phyloP scores from a whole-genome alignment of 2,888 invertebrate species.

The Hirtodrosophila duncani region DNA sequence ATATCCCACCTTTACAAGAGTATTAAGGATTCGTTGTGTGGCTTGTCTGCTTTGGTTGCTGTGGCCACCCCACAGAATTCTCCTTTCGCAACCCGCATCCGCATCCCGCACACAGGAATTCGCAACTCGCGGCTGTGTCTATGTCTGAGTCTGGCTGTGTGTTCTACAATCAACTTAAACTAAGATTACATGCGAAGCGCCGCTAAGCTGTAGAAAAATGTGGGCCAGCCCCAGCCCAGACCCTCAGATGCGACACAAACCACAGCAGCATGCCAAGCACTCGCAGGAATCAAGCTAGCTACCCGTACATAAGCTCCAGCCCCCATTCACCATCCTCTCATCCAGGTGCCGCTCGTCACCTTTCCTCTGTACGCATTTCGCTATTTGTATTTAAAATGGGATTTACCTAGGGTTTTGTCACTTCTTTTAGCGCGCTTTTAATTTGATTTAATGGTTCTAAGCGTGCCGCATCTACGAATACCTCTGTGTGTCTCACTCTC shows the following conservation, averaged over 20 bases:
- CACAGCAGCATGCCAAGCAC: constrained; percentile 30
- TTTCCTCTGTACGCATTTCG: constrained; percentile 29
- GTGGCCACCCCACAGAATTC: too few species aligned
- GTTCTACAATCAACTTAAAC: constrained; percentile 69
- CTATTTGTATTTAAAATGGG: constrained; percentile 71
- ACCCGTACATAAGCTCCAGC: not conserved
- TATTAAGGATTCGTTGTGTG: too few species aligned
- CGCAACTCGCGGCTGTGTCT: not conserved
- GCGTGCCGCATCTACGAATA: constrained; percentile 46
- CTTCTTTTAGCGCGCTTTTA: constrained; percentile 66
- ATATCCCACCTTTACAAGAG: too few species aligned
- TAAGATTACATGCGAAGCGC: constrained; percentile 59
- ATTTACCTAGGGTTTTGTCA: constrained; percentile 67
- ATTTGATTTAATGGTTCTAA: constrained; percentile 73
- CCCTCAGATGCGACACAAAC: constrained; percentile 1
- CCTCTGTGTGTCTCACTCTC: constrained; percentile 16
- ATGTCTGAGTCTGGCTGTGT: constrained; percentile 24
- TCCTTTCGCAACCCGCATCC: too few species aligned
- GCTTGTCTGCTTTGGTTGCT: too few species aligned
- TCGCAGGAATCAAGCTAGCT: constrained; percentile 22
- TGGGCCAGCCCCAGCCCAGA: constrained; percentile 41
- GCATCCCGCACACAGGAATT: too few species aligned
- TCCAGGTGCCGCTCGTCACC: constrained; percentile 1
- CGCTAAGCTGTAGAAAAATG: constrained; percentile 63
- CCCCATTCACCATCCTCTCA: not conserved